Conservation (phyloP, 23 tunicate species). For the Phallusia fumigata region DNA sequence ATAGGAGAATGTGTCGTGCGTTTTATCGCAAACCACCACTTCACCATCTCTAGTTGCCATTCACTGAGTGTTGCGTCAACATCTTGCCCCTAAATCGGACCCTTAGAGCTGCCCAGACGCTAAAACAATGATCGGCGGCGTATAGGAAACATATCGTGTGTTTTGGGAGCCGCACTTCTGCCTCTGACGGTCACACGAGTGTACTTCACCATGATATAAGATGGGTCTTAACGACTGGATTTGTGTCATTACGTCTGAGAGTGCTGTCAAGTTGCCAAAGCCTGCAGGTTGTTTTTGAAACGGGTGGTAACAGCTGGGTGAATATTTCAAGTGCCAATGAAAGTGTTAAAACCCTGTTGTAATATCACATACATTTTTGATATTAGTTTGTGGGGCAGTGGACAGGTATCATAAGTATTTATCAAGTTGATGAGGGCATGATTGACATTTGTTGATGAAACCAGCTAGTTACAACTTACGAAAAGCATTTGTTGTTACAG, state of each 20-base stretch:
- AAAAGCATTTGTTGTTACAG: no score
- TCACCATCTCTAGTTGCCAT: background rate
- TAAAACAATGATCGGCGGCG: background rate
- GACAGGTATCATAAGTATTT: no score
- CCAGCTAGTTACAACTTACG: no score
- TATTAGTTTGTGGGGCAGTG: no score
- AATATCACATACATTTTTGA: no score
- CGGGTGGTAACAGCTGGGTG: slow-evolving; percentile 2
- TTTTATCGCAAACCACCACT: background rate
- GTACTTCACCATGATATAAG: slow-evolving; percentile 5
- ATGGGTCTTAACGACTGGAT: background rate
- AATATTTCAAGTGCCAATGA: no score
- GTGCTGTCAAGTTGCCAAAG: background rate
- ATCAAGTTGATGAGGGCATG: no score
- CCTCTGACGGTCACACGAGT: background rate
- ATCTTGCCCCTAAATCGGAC: background rate
- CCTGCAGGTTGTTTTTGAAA: background rate
- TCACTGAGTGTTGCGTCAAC: background rate
- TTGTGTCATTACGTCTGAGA: background rate
- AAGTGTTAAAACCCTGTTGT: no score
- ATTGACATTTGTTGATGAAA: no score
- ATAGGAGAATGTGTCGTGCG: background rate
- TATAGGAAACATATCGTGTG: background rate
- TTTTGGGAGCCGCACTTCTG: background rate
- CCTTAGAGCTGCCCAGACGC: background rate